These are phyloP conservation scores for Rhamphomyia laevipes DNA, from an alignment of 2,888 invertebrate genomes.

Conservation along the genomic window DNA sequence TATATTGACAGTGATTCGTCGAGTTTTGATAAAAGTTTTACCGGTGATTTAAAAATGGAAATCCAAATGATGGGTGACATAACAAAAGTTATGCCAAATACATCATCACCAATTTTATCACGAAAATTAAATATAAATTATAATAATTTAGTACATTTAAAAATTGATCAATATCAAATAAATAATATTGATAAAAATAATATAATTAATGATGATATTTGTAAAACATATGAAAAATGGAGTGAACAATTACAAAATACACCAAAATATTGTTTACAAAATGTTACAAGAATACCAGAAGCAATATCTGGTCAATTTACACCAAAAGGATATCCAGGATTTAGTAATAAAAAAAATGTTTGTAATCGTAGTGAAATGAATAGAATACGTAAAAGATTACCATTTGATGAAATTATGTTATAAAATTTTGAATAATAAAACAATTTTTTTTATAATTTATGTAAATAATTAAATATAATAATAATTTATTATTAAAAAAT, in stretches of 20 bases:
- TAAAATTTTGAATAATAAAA: too few relatives aligned
- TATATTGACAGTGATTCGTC: too few relatives aligned
- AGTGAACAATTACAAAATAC: constrained; percentile 24
- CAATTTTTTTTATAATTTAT: too few relatives aligned
- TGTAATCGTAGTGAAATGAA: too few relatives aligned
- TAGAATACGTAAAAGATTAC: too few relatives aligned
- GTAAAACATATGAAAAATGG: constrained; percentile 23
- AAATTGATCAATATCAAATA: neutral
- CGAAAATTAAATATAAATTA: neutral
- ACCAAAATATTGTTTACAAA: constrained; percentile 25
- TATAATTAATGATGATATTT: constrained; percentile 14
- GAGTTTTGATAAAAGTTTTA: too few relatives aligned
- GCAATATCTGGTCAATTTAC: neutral
- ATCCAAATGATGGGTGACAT: constrained; percentile 31
- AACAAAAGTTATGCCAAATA: constrained; percentile 27
- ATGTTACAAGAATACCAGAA: constrained; percentile 25
- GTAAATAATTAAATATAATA: too few relatives aligned
- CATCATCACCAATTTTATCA: constrained; percentile 26
- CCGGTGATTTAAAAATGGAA: constrained; percentile 30
- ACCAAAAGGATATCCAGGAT: neutral
- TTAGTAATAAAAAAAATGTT: too few relatives aligned
- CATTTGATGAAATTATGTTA: too few relatives aligned
- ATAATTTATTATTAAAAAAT: too few relatives aligned
- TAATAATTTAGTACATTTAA: neutral
- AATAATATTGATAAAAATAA: neutral